phyloP scores from a whole-genome alignment of 2,888 invertebrate species.

The Dastarcus helophoroides region DNA sequence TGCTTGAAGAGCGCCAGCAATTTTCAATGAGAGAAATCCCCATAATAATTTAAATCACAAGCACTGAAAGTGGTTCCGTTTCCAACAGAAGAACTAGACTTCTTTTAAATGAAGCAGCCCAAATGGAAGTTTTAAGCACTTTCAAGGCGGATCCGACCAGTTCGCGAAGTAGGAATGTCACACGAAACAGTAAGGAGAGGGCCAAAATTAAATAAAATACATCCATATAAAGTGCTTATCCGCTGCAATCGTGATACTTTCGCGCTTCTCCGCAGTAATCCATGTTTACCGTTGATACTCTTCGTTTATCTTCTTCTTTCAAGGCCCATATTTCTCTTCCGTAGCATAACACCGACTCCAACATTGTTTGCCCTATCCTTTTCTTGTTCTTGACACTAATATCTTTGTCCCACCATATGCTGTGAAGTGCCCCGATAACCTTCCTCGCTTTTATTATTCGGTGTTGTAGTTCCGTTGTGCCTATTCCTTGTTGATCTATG shows the following conservation, averaged over 20 bases:
- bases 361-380: slow-evolving; percentile 4
- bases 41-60: too few relatives aligned
- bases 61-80: too few relatives aligned
- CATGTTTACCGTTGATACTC: slow-evolving; percentile 2
- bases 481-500: slow-evolving; percentile 6
- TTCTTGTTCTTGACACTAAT: slow-evolving; percentile 4
- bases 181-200: too few relatives aligned
- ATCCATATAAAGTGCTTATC: too few relatives aligned
- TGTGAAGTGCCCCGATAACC: slow-evolving; percentile 7
- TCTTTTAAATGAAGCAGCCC: too few relatives aligned
- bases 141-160: too few relatives aligned
- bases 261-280: slow-evolving; percentile 4
- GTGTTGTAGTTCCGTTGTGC: slow-evolving; percentile 2
- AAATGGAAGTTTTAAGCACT: too few relatives aligned
- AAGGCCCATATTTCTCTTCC: slow-evolving; percentile 1
- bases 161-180: too few relatives aligned
- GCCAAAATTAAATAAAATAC: too few relatives aligned
- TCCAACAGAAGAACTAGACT: too few relatives aligned
- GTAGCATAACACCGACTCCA: slow-evolving; percentile 8
- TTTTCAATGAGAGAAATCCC: too few relatives aligned
- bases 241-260: slow-evolving; percentile 2
- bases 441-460: slow-evolving; percentile 5
- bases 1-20: too few relatives aligned
- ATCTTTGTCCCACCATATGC: slow-evolving; percentile 9
- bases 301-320: background rate